These are phyloP conservation scores for Mythimna impura DNA, from an alignment of 2,888 invertebrate genomes.

Conservation along the genomic window DNA sequence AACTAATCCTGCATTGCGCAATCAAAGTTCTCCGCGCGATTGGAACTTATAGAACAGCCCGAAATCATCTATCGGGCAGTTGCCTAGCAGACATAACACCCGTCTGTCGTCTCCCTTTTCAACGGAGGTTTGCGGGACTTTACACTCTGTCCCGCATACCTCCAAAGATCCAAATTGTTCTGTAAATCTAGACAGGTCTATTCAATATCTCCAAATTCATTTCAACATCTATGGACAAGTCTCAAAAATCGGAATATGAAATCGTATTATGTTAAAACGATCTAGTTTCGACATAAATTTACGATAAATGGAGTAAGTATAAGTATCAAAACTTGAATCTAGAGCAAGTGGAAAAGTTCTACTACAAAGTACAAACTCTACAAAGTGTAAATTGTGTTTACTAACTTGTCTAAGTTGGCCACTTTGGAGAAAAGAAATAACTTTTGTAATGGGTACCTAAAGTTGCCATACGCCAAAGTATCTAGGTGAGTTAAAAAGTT, in stretches of 20 bases:
- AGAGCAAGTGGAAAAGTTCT: conserved; percentile 33
- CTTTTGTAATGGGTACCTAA: neutral
- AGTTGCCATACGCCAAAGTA: neutral
- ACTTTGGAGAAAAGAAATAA: conserved; percentile 16
- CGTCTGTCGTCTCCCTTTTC: too few relatives aligned
- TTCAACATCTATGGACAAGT: neutral
- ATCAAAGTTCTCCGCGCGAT: too few relatives aligned
- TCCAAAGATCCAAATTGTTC: too few relatives aligned
- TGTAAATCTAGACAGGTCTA: too few relatives aligned
- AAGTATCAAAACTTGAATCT: conserved; percentile 6
- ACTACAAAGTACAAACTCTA: neutral
- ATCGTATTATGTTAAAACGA: neutral
- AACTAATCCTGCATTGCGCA: too few relatives aligned
- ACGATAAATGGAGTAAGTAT: neutral
- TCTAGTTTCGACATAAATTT: too few relatives aligned
- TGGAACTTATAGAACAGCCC: too few relatives aligned
- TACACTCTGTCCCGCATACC: too few relatives aligned
- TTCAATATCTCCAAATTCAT: too few relatives aligned
- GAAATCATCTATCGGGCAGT: too few relatives aligned
- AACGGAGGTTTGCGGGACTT: too few relatives aligned
- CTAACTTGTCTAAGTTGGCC: neutral
- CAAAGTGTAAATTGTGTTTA: conserved; percentile 23
- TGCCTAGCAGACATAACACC: too few relatives aligned
- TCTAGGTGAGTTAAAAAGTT: neutral
- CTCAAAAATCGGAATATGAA: neutral